Base-by-base conservation (phyloP, 2,888 invertebrate species). In the Timema cristinae region DNA sequence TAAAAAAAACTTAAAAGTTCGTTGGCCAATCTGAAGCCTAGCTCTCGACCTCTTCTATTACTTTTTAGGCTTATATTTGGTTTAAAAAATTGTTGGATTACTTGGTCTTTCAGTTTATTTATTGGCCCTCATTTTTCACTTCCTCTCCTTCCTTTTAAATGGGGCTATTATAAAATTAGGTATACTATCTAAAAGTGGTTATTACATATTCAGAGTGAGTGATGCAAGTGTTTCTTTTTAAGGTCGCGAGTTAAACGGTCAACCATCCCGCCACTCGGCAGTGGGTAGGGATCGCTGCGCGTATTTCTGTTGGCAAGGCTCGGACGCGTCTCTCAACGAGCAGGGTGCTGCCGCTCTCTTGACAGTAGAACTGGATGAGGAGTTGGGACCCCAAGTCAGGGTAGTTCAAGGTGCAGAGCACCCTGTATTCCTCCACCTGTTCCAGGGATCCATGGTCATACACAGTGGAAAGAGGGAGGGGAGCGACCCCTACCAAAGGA, bases 301-400 rank as follows among this genome's bases (percentile, higher is more conserved):
- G 0, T 97, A 96, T 82, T 97, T 97, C 84, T 95, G 94, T 80
- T 97, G 97, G 97, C 96, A 97, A 82, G 97, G 97, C 0, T 86
- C 85, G 77, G 88, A 91, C 72, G 93, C 97, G 0, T 91, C 93
- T 6, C 88, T 94, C 13, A 95, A 94, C 79, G 96, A 97, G 79
- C 95, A 97, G 82, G n/a, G 97, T 5, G 91, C 95, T 0, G 95
- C 96, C 0, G 97, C 97, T 0, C 84, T 97, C 59, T 85, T 96
- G 71, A 96, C 97, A 0, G 91, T 97, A 0, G 95, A 96, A 81
- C 80, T 97, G 76, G 95, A 97, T 80, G 91, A 89, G 77, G 95
- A 95, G 80, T 88, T 90, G 77, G 95, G 95, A 0, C 91, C 95
- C n/a, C 96, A 96, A 85, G 87, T 94, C 71, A 75, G 79, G 73